Evolutionary conservation across 2,113 vertebrate species (phyloP).

Genomic region (Garra rufa): DNA sequence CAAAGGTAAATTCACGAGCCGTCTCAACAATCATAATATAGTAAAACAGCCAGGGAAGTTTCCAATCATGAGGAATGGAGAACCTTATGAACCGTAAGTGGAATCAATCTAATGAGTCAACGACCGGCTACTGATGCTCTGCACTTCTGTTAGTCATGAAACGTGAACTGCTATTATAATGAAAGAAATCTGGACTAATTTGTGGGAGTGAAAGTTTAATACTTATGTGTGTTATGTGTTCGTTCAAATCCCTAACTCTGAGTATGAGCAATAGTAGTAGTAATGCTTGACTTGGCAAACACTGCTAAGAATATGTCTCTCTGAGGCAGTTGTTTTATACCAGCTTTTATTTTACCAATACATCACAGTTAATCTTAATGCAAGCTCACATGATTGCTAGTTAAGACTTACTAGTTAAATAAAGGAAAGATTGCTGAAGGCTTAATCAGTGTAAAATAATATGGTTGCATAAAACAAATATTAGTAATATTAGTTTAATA

Average conservation of each 20-base stretch:
- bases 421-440: neutral
- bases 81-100: neutral
- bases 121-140: neutral
- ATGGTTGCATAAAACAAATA: neutral
- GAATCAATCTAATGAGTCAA: constrained; percentile 11
- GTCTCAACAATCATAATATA: constrained; percentile 6
- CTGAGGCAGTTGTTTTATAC: no score
- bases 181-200: constrained; percentile 3
- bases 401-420: neutral
- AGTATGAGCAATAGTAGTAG: neutral
- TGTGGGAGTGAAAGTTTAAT: neutral
- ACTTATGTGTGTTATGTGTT: neutral
- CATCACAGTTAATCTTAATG: neutral
- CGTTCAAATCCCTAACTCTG: neutral
- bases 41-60: constrained; percentile 4
- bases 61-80: neutral
- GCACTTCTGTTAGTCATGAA: no score
- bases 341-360: neutral
- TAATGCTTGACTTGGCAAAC: neutral
- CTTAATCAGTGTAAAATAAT: neutral
- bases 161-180: neutral
- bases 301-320: no score
- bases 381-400: neutral
- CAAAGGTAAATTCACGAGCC: constrained; percentile 34
- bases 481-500: neutral